These are phyloP conservation scores for Dryococelus australis DNA, from an alignment of 2,888 invertebrate species.

Conservation along the genomic window DNA sequence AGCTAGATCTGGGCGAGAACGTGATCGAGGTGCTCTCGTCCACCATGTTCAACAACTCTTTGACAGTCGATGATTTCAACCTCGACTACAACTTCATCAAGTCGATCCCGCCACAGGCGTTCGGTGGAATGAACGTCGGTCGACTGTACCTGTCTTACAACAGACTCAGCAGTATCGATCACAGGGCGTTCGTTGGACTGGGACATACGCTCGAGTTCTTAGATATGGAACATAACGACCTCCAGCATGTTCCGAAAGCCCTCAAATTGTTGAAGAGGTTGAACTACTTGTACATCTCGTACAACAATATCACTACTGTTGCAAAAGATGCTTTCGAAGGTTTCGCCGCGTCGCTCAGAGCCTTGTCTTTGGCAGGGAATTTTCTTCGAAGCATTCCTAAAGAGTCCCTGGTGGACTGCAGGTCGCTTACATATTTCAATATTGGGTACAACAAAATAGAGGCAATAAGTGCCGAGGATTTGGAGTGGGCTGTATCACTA, in stretches of 20 bases:
- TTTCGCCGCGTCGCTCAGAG: conserved; percentile 49
- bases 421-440: conserved; percentile 55
- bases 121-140: conserved; percentile 53
- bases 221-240: conserved; percentile 50
- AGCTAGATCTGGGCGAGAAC: conserved; percentile 55
- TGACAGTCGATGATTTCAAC: conserved; percentile 54
- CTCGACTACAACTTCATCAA: conserved; percentile 56
- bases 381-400: conserved; percentile 50
- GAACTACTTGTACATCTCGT: conserved; percentile 50
- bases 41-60: conserved; percentile 50
- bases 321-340: conserved; percentile 50
- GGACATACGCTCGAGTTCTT: conserved; percentile 50
- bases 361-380: conserved; percentile 51
- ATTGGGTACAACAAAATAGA: conserved; percentile 55
- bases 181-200: conserved; percentile 52
- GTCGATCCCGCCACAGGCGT: conserved; percentile 52
- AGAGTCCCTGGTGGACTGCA: conserved; percentile 50
- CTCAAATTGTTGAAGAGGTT: conserved; percentile 48
- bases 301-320: conserved; percentile 50
- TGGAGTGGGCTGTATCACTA: conserved; percentile 52
- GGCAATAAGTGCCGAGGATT: conserved; percentile 43
- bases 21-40: conserved; percentile 51
- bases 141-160: conserved; percentile 53
- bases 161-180: conserved; percentile 49
- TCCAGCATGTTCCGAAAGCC: conserved; percentile 48